Percentiles rank a stretch among this genome's conserved stretches.
Conservation (phyloP, 2,113 vertebrate species). For the Pelecanus crispus region DNA sequence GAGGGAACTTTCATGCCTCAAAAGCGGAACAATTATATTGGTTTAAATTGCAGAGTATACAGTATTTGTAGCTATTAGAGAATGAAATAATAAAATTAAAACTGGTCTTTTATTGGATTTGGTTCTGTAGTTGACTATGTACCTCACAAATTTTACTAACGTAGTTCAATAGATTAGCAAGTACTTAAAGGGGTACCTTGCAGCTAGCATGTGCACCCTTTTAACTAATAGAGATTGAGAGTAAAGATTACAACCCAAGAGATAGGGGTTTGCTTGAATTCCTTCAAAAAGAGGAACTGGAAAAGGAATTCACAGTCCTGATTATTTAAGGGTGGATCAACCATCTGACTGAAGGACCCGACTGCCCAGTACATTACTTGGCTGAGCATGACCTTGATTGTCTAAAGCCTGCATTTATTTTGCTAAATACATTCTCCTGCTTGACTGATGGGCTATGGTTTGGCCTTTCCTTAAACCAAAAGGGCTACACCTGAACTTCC, state of each 20-base stretch:
- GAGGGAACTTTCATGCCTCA: neutral
- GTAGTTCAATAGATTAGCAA: neutral
- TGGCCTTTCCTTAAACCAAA: conserved; percentile 8
- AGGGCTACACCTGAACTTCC: conserved; percentile 30
- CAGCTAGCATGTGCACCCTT: neutral
- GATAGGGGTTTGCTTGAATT: neutral
- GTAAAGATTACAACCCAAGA: neutral
- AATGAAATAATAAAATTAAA: neutral
- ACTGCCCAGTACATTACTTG: neutral
- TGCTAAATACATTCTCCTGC: neutral
- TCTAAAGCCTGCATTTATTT: neutral
- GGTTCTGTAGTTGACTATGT: neutral
- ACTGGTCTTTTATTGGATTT: neutral
- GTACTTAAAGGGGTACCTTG: neutral
- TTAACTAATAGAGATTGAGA: neutral
- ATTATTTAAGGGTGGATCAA: neutral
- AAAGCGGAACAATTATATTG: neutral
- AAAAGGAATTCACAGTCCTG: neutral
- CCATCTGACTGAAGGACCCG: neutral
- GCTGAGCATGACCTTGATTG: neutral
- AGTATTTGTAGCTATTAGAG: neutral
- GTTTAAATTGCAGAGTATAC: neutral
- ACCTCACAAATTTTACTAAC: neutral
- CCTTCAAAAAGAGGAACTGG: neutral
- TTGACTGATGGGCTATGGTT: neutral